Conservation (phyloP, 1,140 invertebrate genomes). For the Melanaphis sacchari region DNA sequence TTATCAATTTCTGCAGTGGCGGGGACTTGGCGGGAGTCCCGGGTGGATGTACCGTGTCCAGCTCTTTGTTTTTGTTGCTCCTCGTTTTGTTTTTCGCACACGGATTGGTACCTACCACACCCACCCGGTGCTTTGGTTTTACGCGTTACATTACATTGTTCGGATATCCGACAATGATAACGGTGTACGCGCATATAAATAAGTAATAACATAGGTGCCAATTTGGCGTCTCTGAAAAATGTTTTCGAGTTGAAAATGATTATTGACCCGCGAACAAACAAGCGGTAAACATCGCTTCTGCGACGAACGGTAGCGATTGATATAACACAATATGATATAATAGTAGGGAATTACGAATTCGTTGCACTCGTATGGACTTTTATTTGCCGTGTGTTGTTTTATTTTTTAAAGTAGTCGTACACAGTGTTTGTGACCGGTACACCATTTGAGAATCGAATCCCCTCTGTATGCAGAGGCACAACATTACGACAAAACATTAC, state of each 20-base stretch:
- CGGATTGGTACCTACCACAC: not conserved
- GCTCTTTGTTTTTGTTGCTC: not conserved
- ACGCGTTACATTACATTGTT: not conserved
- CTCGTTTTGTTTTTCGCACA: not conserved
- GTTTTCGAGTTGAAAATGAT: not conserved
- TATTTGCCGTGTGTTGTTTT: no score
- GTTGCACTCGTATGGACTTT: no score
- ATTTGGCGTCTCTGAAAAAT: no score
- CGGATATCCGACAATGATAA: not conserved
- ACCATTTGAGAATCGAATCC: not conserved
- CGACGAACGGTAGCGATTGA: no score
- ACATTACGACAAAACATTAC: not conserved
- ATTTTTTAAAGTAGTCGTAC: no score
- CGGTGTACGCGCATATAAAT: not conserved
- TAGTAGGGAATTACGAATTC: no score
- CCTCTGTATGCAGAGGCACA: not conserved
- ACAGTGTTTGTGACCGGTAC: not conserved
- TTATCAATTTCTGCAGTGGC: not conserved
- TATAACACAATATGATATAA: no score
- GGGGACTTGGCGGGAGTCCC: no score
- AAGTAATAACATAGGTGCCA: no score
- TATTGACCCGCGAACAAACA: not conserved
- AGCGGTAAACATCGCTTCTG: not conserved
- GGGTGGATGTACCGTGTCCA: not conserved
- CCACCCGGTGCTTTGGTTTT: not conserved